Evolutionary conservation across 2,113 vertebrate genomes (phyloP), one percentile per base, ranked within the genome.

Genomic region (Anarhynchus alexandrinus): DNA sequence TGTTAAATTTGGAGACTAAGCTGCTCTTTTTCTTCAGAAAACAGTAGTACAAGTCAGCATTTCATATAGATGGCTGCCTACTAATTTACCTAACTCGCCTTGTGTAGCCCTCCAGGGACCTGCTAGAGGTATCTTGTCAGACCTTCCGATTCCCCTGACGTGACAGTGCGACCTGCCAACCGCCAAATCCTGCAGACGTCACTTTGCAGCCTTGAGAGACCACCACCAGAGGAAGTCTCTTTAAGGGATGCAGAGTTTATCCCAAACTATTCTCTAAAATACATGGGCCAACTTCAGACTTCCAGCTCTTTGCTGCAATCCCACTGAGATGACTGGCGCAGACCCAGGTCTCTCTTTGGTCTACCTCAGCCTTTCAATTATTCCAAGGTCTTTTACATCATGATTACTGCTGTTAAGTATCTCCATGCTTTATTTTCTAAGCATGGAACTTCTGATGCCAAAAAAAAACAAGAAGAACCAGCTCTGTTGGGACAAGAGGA

Each of bases 311-410:
- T 58, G 52, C 47, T 91, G 49, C 45, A 79, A n/a, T 72, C 57
- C 40, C 45, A 49, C 66, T 36, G 77, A 91, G 72, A 72, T 15
- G 61, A 72, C 55, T 13, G 52, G 76, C 21, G 22, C 61, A 88
- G 51, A 57, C 42, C 43, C 83, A 76, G 77, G 43, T n/a, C 52
- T 94, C 85, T 86, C 58, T 92, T 71, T 54, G 77, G 40, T 91
- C 93, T 97, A 93, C 95, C 89, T 95, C 91, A 93, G 40, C 54
- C 59, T 93, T 90, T 58, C 70, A 72, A 2, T n/a, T 76, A 82
- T 72, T 78, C 64, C 64, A 78, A 49, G 79, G 54, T 49, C 21
- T 61, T 80, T 70, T 73, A 54, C 18, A 22, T 34, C 9, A 10
- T 15, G 12, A 27, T 49, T 64, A 32, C 36, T 84, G 34, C 32